Conservation (phyloP, 2,888 invertebrate genomes). For the Lycophotia porphyrea region DNA sequence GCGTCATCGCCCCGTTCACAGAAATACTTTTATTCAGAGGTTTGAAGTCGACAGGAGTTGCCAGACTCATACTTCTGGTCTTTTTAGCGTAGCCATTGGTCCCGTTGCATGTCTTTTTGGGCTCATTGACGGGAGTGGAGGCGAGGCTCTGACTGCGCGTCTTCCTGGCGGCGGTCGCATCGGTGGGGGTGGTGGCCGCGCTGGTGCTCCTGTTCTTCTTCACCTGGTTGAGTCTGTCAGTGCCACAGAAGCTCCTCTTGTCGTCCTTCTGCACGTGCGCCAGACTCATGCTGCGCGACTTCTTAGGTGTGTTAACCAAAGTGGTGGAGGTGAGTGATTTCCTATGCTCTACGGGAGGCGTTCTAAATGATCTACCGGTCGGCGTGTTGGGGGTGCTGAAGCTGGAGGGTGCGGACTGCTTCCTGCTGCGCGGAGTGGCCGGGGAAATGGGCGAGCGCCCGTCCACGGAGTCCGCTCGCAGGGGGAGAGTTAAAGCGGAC, state of each 20-base stretch:
- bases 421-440: slow-evolving; percentile 74
- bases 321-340: slow-evolving; percentile 78
- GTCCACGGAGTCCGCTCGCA: slow-evolving; percentile 73
- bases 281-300: slow-evolving; percentile 85
- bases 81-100: slow-evolving; percentile 79
- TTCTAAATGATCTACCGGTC: slow-evolving; percentile 75
- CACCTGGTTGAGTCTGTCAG: slow-evolving; percentile 77
- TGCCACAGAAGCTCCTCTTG: slow-evolving; percentile 79
- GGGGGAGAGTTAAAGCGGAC: slow-evolving; percentile 80
- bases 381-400: slow-evolving; percentile 82
- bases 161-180: slow-evolving; percentile 67
- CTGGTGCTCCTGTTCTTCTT: slow-evolving; percentile 72
- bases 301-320: slow-evolving; percentile 78
- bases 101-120: slow-evolving; percentile 73
- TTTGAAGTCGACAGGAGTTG: slow-evolving; percentile 74
- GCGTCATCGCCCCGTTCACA: slow-evolving; percentile 81
- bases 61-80: slow-evolving; percentile 86
- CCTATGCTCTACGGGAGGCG: slow-evolving; percentile 78
- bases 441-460: slow-evolving; percentile 62
- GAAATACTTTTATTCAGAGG: slow-evolving; percentile 79
- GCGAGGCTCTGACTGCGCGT: slow-evolving; percentile 86
- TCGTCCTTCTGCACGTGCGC: slow-evolving; percentile 76
- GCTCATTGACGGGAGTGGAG: slow-evolving; percentile 80
- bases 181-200: slow-evolving; percentile 78
- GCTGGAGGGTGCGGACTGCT: slow-evolving; percentile 85